Conservation (phyloP, 2,797 vertebrate species). For the Epinephelus malabaricus region DNA sequence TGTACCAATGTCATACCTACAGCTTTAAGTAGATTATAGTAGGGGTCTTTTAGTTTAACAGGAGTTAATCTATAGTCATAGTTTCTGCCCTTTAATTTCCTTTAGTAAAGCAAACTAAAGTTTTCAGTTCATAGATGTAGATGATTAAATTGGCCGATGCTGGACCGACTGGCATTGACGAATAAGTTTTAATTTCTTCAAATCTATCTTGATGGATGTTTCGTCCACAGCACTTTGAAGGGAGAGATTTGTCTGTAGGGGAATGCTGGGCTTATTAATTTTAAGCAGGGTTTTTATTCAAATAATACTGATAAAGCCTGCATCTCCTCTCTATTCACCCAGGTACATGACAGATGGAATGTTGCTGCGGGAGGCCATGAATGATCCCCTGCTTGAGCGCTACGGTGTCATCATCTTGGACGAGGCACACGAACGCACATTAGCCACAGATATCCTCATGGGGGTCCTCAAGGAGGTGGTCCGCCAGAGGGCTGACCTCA, state of each 20-base stretch:
- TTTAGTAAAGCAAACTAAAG: neutral
- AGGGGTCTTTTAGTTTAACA: neutral
- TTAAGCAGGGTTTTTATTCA: slow-evolving; percentile 10
- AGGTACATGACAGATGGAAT: slow-evolving; percentile 99
- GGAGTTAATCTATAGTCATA: neutral
- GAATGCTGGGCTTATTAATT: neutral
- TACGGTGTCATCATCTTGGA: slow-evolving; percentile 98
- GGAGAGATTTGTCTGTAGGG: neutral
- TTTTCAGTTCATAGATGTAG: neutral
- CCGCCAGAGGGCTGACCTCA: slow-evolving; percentile 94
- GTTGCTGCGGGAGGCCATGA: slow-evolving; percentile 98
- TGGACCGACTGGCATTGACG: neutral
- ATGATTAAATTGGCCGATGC: neutral
- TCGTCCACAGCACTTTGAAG: neutral
- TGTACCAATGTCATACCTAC: neutral
- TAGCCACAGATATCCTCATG: slow-evolving; percentile 98
- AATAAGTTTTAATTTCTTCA: neutral
- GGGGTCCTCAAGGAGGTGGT: slow-evolving; percentile 97
- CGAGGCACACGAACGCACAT: slow-evolving; percentile 96
- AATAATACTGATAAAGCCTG: slow-evolving; percentile 7
- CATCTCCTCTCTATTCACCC: slow-evolving; percentile 1
- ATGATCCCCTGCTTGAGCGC: slow-evolving; percentile 95
- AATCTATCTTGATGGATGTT: neutral
- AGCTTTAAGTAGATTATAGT: neutral
- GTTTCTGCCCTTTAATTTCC: neutral